Evolutionary conservation across 2,797 vertebrate species (phyloP), one percentile per base, ranked within the genome.

Genomic region (Smutsia temminckii): DNA sequence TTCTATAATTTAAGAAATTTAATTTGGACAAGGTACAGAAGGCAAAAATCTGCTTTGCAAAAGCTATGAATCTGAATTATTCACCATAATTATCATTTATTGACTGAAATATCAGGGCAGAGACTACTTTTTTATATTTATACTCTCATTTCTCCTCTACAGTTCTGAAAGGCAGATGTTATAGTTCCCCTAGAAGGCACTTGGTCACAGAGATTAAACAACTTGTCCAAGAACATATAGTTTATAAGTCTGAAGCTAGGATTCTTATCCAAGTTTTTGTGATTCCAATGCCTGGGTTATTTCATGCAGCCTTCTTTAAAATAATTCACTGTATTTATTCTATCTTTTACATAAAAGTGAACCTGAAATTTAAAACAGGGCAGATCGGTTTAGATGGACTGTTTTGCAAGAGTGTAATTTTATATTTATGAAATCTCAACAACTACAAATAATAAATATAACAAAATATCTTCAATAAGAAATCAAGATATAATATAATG

Each of bases 331-430:
- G n/a, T 55, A 49, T 93, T 86, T 46, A 77, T 11, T 51, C 16
- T 53, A 59, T 59, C 13, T 95, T 93, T 59, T 61, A 63, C 32
- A 71, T 89, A n/a, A 68, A 25, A 88, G 14, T 77, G 17, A 84
- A 61, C 13, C 40, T 57, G 78, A 17, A 93, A 64, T 17, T 91
- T 29, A 51, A 29, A 93, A 46, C 13, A 46, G 12, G 3, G 9
- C 68, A 49, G 21, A 42, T 74, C 79, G 8, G 8, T 84, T 84
- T 88, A 29, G 29, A 32, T 57, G 53, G 61, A 25, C 77, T 81
- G 12, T 29, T 95, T 92, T 92, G 8, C 37, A 89, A 59, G 42
- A 40, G 20, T 72, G 71, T 40, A 75, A n/a, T 89, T 95, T 64
- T n/a, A 81, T 57, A 72, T 72, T 94, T 89, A 49, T 80, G 61